Base-by-base conservation (phyloP, 2,888 invertebrate species). In the Megastigmus dorsalis region DNA sequence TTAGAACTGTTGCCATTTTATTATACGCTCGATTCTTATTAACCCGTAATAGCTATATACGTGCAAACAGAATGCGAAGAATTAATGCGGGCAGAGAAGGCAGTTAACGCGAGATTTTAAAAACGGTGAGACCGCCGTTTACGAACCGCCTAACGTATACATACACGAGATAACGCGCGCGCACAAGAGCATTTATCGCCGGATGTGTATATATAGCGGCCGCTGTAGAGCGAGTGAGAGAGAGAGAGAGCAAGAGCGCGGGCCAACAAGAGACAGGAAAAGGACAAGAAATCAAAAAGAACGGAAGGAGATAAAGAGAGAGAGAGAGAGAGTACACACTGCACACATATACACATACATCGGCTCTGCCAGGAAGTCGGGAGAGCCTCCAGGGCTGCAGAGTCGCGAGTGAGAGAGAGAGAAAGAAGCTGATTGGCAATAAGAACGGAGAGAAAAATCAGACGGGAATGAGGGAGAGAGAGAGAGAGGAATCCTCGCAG, bases 381-480 rank as follows among this genome's bases (percentile, higher is more conserved):
- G 28, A 48, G 48, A 52, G 59, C 43, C 59, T 38, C 45, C 18
- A 45, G 52, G 59, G 59, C 36, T 45, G 54, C 60, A 20, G 30
- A 60, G 59, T 30, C 48, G 62, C 62, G 38, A 74, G 68, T 66
- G 60, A 74, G n/a, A 69, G 74, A 66, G 38, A 74, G 68, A 70
- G 60, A 74, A n/a, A 69, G 74, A 66, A 66, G 55, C 70, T 75
- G 67, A 71, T 71, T 63, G 67, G 71, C 63, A 72, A 75, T 70
- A 70, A 74, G 66, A 70, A 71, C 7, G 7, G 10, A 26, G 45
- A 30, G 43, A 73, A 59, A 50, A 62, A 63, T 52, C 26, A 9
- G 23, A 38, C n/a, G 28, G n/a, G 43, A 68, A 48, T 26, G 48
- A 38, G 36, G 48, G 18, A 48, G 38, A 48, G 9, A 41, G 52